phyloP scores from a whole-genome alignment of 2,888 invertebrate species.

The Lasioglossum figueresi region DNA sequence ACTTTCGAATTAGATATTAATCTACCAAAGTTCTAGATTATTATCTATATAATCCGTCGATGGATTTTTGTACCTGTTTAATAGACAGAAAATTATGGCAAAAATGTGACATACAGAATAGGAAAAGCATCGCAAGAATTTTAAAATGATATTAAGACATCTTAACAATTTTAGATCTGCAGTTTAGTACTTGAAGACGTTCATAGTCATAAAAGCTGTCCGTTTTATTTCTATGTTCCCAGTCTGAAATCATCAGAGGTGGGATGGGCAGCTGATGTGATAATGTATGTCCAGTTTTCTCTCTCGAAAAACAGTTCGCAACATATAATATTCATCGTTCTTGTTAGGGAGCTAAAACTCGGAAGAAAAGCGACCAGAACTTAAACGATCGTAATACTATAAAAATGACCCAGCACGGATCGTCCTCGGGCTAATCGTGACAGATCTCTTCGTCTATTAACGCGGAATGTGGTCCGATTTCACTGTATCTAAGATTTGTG shows the following conservation, averaged over 20 bases:
- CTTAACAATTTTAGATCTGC: background rate
- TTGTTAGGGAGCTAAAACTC: background rate
- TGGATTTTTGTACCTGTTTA: background rate
- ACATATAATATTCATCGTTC: background rate
- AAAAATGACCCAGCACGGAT: background rate
- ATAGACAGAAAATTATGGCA: background rate
- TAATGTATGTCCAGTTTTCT: background rate
- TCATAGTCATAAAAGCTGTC: background rate
- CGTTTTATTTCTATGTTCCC: background rate
- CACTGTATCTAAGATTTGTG: conserved; percentile 10
- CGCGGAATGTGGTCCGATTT: conserved; percentile 43
- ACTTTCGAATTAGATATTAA: background rate
- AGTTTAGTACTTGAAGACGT: background rate
- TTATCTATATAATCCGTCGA: background rate
- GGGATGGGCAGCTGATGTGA: background rate
- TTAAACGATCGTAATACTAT: background rate
- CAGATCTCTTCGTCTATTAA: conserved; percentile 58
- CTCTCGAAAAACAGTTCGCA: background rate
- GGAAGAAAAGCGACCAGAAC: background rate
- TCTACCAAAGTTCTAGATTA: background rate
- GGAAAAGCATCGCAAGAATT: background rate
- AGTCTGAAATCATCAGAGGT: background rate
- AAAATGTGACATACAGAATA: background rate
- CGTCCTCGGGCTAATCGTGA: conserved; percentile 1
- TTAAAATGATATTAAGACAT: background rate